Evolutionary conservation across 2,888 invertebrate species (phyloP), one percentile per base, ranked within the genome.

Genomic region (Eupithecia centaureata): DNA sequence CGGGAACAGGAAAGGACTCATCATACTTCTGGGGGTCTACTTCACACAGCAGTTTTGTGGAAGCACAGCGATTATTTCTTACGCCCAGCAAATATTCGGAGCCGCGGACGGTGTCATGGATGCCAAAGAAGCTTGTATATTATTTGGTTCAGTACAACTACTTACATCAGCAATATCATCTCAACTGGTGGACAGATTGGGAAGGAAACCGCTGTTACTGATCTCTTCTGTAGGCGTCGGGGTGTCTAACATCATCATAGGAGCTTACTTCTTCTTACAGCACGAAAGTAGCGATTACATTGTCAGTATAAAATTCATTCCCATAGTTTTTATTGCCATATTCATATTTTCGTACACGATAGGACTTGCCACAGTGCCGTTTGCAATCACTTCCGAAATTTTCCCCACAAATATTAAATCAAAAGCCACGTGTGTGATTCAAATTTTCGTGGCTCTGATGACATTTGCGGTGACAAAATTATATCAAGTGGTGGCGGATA

Each of bases 361-460:
- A 79, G 95, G 95, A 18, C 91, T 95, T 80, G 95, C 95, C 0
- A 95, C 95, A 3, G 91, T 95, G 74, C 95, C 95, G 32, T 95
- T 95, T 79, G 94, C 95, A 51, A 93, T 95, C 61, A 94, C 95
- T 52, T 94, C 95, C 3, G 95, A 95, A 85, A 91, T 95, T 79
- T 95, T 96, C 82, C 94, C 96, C 52, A 89, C 94, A 3, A 92
- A 95, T 75, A 95, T 95, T 27, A 94, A 95, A 78, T 95, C 95
- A 0, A 92, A 95, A 69, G 95, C 96, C 0, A 95, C 95, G 32
- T 95, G 95, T 71, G 89, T 95, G 5, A 94, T 95, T 63, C 94
- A 95, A 66, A 93, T 95, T 79, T 93, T 94, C 73, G 95, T 94
- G 35, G 94, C 95, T 61, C 78, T 94, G 54, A 93, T 94, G 86